Percentiles rank a stretch among this genome's conserved stretches.
These are phyloP conservation scores for Mya arenaria DNA, from an alignment of 1,140 invertebrate species.

Conservation along the genomic window DNA sequence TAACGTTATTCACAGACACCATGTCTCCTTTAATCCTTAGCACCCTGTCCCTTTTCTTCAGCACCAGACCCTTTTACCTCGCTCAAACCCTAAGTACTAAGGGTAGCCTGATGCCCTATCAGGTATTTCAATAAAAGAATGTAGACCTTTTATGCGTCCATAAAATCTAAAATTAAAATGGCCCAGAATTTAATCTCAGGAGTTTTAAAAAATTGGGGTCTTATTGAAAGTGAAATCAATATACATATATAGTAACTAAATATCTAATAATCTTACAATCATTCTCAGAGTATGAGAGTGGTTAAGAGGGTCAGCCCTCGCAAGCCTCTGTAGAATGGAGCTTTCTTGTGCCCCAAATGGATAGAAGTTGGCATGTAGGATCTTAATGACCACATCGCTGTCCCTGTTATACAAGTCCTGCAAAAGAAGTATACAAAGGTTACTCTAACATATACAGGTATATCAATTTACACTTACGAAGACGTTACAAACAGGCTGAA, in stretches of 20 bases:
- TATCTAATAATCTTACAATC: slow-evolving; percentile 10
- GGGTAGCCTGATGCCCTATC: no score
- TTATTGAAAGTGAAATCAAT: neutral
- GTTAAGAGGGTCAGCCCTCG: slow-evolving; percentile 37
- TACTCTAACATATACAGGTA: no score
- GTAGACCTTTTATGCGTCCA: no score
- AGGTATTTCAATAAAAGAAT: no score
- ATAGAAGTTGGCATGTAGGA: slow-evolving; percentile 36
- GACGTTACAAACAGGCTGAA: no score
- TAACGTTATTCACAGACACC: no score
- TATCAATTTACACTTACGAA: no score
- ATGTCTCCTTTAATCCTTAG: no score
- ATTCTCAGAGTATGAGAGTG: slow-evolving; percentile 48
- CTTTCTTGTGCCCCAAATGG: slow-evolving; percentile 43
- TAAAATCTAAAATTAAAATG: neutral
- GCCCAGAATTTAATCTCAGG: neutral
- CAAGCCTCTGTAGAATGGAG: slow-evolving; percentile 15
- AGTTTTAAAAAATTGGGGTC: neutral
- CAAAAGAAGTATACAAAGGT: no score
- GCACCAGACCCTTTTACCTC: no score
- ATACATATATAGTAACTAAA: neutral
- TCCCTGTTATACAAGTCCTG: slow-evolving; percentile 37
- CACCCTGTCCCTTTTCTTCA: no score
- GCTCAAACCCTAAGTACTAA: no score
- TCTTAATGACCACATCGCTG: slow-evolving; percentile 30